Evolutionary conservation across 2,888 invertebrate species (phyloP), one percentile per base, ranked within the genome.

Genomic region (Sericinus montela): DNA sequence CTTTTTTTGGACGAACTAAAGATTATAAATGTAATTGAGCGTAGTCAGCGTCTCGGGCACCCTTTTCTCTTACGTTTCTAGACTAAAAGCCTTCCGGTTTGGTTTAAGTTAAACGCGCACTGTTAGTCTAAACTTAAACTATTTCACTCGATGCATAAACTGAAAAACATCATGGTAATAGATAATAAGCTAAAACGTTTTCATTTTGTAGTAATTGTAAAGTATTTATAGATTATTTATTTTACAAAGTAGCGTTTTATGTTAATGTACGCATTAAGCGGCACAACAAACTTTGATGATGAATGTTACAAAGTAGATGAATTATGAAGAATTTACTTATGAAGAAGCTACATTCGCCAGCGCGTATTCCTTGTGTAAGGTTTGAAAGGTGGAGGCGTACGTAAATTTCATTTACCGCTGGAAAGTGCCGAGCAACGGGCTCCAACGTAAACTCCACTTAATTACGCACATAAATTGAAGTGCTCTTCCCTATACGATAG

Each of bases 391-490:
- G 67, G 72, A 79, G 74, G 76, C 73, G 81, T 80, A 83, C 83
- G 87, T 85, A 86, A 86, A 87, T 87, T 87, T 83, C 85, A 87
- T 87, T 87, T 86, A 79, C 82, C 80, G 76, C 68, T 80, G 73
- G 80, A 75, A 83, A 87, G 86, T 85, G 86, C 83, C 79, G 78
- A 74, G 80, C 77, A 75, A 68, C 66, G 70, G 69, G 72, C 79
- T 68, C 72, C 75, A 77, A 83, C 82, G 83, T 81, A 85, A 86
- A 85, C 84, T 85, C 80, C 72, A 87, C 86, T 86, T 87, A 87
- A 87, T 87, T 87, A 87, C 85, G 84, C 79, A 84, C 84, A 85
- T 84, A 87, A 86, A 86, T 85, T 85, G 80, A 76, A 86, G 85
- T 80, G 85, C 83, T 84, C 77, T 77, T 69, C 72, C 72, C 73